A percentile compares a stretch with the other conserved stretches of the same genome.
phyloP scores from a whole-genome alignment of 2,797 vertebrate species.

The Rhincodon typus region DNA sequence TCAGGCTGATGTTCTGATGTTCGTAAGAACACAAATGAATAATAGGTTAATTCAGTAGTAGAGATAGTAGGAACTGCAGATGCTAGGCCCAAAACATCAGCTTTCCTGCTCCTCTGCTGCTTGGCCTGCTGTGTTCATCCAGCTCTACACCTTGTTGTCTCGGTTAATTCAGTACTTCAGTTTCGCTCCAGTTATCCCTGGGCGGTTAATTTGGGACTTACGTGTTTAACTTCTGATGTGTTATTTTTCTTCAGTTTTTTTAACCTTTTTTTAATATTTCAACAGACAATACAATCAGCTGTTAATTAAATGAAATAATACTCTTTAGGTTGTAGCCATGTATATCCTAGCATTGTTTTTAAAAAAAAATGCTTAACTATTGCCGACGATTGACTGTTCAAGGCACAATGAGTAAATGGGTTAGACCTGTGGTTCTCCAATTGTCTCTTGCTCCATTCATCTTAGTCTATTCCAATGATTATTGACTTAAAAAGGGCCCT shows the following conservation, averaged over 20 bases:
- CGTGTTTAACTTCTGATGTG: background rate
- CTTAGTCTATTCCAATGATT: background rate
- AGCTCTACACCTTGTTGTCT: no score
- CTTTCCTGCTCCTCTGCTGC: no score
- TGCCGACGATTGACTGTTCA: background rate
- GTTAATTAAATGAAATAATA: background rate
- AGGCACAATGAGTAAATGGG: background rate
- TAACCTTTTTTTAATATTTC: background rate
- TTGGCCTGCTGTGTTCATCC: no score
- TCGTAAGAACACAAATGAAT: background rate
- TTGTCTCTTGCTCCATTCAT: background rate
- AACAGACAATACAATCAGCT: background rate
- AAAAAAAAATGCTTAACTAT: background rate
- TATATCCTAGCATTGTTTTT: background rate
- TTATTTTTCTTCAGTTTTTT: background rate
- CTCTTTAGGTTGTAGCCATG: background rate
- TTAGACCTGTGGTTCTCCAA: background rate
- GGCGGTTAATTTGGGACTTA: background rate
- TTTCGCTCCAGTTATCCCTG: background rate
- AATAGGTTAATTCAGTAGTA: background rate
- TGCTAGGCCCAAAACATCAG: no score
- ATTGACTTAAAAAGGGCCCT: no score
- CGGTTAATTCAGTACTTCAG: background rate
- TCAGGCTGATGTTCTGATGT: background rate
- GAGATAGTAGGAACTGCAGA: no score